Base-by-base conservation (phyloP, 2,888 invertebrate species). In the Eurois occulta region DNA sequence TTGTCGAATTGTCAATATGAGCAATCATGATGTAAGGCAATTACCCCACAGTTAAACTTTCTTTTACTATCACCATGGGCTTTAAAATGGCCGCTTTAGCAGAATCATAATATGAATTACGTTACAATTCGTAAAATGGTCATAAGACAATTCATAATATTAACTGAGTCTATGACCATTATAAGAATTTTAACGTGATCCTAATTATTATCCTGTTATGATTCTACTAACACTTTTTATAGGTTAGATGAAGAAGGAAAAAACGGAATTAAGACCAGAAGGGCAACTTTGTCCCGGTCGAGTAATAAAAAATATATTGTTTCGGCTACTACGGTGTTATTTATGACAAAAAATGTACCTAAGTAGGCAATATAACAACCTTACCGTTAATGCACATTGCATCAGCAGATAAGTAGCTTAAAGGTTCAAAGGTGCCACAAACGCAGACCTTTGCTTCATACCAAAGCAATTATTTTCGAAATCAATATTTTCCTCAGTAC, bases 281-380 rank as follows among this genome's bases (percentile, higher is more conserved):
- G 5, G 38, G 28, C 11, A 18, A 46, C 38, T 46, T 77, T 75
- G 38, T 58, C 58, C 1, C 16, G 18, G 28, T 28, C 58, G 7
- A 58, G 58, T 16, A 58, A 80, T 46, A 35, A 60, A 62, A 81
- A 28, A 48, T 55, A 81, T 82, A 52, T 60, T 60, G 58, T 76
- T 62, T 81, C 13, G 5, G 24, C 24, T 52, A 43, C 28, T 43
- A 43, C 43, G 28, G 38, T 55, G 68, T 82, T 46, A 77, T 38
- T 82, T 46, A 77, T 38, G 32, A 46, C 24, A 4, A 13, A 55
- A 76, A 62, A 58, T 16, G 10, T 60, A n/a, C 13, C 5, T 10
- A 65, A 2, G 38, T 7, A 38, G 28, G 35, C 16, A 66, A 66
- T 38, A 11, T 11, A 41, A 41, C 0, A 41, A 41, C 41, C 41